Evolutionary conservation across 2,797 vertebrate genomes (phyloP), one percentile per base, ranked within the genome.

Genomic region (Lemur catta): DNA sequence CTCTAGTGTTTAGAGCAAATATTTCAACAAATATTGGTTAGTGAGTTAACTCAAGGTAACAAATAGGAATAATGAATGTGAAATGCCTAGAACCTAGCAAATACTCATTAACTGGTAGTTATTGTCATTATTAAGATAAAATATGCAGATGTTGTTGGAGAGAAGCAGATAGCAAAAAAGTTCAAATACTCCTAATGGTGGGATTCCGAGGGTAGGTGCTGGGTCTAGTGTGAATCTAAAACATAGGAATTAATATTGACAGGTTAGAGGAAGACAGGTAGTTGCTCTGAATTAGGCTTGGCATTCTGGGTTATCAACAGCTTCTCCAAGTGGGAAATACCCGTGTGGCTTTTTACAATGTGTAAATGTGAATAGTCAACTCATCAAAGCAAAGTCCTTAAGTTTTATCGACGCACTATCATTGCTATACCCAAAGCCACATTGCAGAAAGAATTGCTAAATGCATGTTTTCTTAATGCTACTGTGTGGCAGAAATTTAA

Each of bases 111-210:
- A 35, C 26, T 79, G 7, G 33, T 79, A 87, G 46, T 41, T 35
- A 63, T 84, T 93, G n/a, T 61, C 61, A 91, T 57, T 57, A 52
- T 46, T 93, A 91, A 91, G 30, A 75, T 84, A 96, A 95, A 88
- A 78, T 75, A 46, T 63, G 48, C 22, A 6, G 18, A 74, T 76
- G 7, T 85, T 38, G 10, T 24, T 90, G 43, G 35, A 81, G 17
- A 94, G 76, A 91, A 91, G 28, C 59, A 91, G 48, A 76, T 15
- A 89, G 28, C 15, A 55, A 94, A 89, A 95, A 61, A 65, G 14
- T 80, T 84, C 50, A 65, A 17, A 57, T 52, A 84, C 75, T 48
- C 41, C 59, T 71, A 7, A 63, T 41, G 43, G 38, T 38, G 5
- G 46, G 52, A 79, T 59, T 67, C 28, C 10, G 22, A 41, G 65